These are phyloP conservation scores for Aplysia californica DNA, from an alignment of 1,140 invertebrate species.

Conservation along the genomic window DNA sequence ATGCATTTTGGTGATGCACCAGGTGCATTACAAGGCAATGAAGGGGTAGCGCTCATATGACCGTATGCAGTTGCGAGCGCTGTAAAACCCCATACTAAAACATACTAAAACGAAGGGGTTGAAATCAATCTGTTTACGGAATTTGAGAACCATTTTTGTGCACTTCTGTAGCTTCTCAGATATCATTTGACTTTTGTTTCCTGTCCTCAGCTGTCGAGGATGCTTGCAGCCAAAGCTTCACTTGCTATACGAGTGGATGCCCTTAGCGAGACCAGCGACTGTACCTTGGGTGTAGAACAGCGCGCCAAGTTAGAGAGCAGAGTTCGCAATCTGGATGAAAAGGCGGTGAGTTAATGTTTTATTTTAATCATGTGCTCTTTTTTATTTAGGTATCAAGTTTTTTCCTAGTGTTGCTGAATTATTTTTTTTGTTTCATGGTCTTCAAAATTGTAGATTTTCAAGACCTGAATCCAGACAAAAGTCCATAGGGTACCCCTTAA, in stretches of 20 bases:
- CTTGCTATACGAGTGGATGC: constrained; percentile 95
- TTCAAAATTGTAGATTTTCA: background rate
- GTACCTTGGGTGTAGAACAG: constrained; percentile 87
- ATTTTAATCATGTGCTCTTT: background rate
- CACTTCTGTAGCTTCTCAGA: too few relatives aligned
- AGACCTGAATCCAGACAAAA: background rate
- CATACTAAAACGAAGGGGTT: too few relatives aligned
- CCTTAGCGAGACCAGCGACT: constrained; percentile 80
- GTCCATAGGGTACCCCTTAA: background rate
- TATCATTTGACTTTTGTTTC: too few relatives aligned
- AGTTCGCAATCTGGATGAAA: constrained; percentile 85
- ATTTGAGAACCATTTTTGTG: too few relatives aligned
- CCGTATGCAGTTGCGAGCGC: too few relatives aligned
- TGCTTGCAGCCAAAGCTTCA: constrained; percentile 95
- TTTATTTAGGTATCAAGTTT: background rate
- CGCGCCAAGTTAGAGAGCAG: constrained; percentile 87
- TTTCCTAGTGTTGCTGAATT: too few relatives aligned
- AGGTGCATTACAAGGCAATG: too few relatives aligned
- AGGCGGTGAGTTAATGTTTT: constrained; percentile 73
- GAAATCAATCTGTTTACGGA: too few relatives aligned
- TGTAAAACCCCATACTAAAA: too few relatives aligned
- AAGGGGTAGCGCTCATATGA: too few relatives aligned
- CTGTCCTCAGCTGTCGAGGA: constrained; percentile 84
- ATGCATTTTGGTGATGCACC: too few relatives aligned
- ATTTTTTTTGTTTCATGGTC: background rate